Percentiles rank a stretch among this genome's conserved stretches.
Evolutionary conservation across 92 coral and sea anemone species (phyloP).

Genomic region (Siderastrea radians): DNA sequence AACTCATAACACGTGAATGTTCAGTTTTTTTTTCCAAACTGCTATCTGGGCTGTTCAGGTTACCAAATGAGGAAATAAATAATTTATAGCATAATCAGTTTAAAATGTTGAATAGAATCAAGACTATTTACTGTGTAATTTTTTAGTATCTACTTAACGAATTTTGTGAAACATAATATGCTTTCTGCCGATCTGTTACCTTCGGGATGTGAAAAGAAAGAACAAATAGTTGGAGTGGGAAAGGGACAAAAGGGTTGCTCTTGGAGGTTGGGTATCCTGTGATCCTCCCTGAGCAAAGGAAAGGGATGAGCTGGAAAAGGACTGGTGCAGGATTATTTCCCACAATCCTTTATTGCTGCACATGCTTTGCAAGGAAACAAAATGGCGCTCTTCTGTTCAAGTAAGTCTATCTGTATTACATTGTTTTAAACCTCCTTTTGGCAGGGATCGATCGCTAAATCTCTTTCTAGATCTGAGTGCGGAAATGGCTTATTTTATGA

Average conservation of each 20-base stretch:
- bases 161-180: too few species aligned
- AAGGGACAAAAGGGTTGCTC: not conserved
- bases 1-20: too few species aligned
- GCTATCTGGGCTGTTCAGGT: too few species aligned
- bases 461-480: not conserved
- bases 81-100: too few species aligned
- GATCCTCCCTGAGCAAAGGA: not conserved
- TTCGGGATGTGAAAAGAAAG: not conserved
- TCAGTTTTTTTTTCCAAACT: too few species aligned
- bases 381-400: constrained; percentile 99
- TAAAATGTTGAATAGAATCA: too few species aligned
- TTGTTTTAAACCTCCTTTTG: constrained; percentile 13
- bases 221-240: not conserved
- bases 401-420: constrained; percentile 72
- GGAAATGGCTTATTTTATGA: not conserved
- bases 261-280: not conserved
- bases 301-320: not conserved
- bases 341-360: constrained; percentile 76
- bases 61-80: too few species aligned
- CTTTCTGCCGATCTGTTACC: too few species aligned
- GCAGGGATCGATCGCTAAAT: not conserved
- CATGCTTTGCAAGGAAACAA: constrained; percentile 85
- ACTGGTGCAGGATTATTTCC: constrained; percentile 43
- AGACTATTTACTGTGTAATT: too few species aligned
- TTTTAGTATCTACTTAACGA: too few species aligned